Evolutionary conservation across 2,797 vertebrate genomes (phyloP).

Genomic region (Epinephelus coioides): DNA sequence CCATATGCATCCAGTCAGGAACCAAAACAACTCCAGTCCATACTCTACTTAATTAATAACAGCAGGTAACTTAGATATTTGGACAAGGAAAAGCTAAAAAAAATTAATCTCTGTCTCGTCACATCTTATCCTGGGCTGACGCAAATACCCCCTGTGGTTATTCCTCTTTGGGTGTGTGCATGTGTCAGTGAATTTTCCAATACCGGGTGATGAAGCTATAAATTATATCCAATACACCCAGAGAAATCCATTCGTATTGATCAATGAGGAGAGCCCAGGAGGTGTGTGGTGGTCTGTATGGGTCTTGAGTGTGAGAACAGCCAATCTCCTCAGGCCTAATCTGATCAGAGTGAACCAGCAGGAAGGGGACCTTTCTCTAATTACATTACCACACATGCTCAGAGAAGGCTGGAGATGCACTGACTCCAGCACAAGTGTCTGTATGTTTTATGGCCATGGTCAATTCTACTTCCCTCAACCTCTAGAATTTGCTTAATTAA

Average conservation of each 20-base stretch:
- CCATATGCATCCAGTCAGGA: conserved; percentile 69
- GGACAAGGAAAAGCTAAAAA: conserved; percentile 18
- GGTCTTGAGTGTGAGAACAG: conserved; percentile 49
- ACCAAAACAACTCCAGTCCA: conserved; percentile 52
- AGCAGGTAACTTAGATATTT: conserved; percentile 41
- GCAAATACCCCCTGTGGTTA: neutral
- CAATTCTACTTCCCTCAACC: neutral
- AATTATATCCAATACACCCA: neutral
- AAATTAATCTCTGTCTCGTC: neutral
- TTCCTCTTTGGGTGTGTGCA: conserved; percentile 1
- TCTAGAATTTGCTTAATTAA: conserved; percentile 19
- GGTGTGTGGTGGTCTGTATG: conserved; percentile 28
- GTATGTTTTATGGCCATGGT: conserved; percentile 34
- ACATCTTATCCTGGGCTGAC: neutral
- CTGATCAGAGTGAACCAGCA: conserved; percentile 72
- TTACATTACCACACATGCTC: conserved; percentile 69
- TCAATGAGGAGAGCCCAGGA: conserved; percentile 5
- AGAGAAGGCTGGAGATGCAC: conserved; percentile 24
- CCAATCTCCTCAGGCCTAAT: conserved; percentile 74
- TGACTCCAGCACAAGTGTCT: conserved; percentile 33
- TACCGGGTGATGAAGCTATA: conserved; percentile 2
- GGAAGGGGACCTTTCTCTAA: conserved; percentile 73
- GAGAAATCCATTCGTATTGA: conserved; percentile 16
- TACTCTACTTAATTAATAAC: conserved; percentile 66
- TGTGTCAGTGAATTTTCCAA: conserved; percentile 4